phyloP scores from a whole-genome alignment of 2,797 vertebrate genomes.

The Sternotherus odoratus region DNA sequence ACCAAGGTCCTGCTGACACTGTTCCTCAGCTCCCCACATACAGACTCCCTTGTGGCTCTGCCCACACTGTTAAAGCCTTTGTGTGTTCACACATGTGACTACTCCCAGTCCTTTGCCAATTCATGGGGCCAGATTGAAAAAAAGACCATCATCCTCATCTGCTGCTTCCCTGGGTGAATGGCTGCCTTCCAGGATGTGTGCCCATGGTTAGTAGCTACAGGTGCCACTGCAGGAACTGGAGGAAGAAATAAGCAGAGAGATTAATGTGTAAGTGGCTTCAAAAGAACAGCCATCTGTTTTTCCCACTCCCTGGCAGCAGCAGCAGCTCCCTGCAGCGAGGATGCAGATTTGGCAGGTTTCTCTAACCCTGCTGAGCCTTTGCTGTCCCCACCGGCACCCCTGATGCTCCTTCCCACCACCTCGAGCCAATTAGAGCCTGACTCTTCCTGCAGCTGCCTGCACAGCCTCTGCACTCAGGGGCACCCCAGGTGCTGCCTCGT shows the following conservation, averaged over 20 bases:
- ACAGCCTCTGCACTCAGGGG: not conserved
- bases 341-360: constrained; percentile 61
- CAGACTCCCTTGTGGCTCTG: not conserved
- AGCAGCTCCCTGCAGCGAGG: constrained; percentile 40
- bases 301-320: constrained; percentile 41
- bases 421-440: constrained; percentile 44
- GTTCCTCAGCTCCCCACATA: constrained; percentile 28
- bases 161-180: constrained; percentile 17
- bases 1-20: not conserved
- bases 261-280: constrained; percentile 35
- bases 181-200: constrained; percentile 48
- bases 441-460: constrained; percentile 21
- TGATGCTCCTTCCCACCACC: constrained; percentile 24
- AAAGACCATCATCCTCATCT: constrained; percentile 50
- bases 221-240: constrained; percentile 15
- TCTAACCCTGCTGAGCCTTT: constrained; percentile 33
- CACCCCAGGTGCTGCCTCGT: not conserved
- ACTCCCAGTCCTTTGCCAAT: constrained; percentile 58
- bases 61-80: constrained; percentile 41
- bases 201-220: constrained; percentile 23
- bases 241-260: constrained; percentile 48
- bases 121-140: constrained; percentile 42
- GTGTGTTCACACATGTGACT: constrained; percentile 15
- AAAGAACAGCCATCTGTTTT: constrained; percentile 69
- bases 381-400: constrained; percentile 34